Evolutionary conservation across 2,113 vertebrate species (phyloP).

Genomic region (Rhinopithecus roxellana): DNA sequence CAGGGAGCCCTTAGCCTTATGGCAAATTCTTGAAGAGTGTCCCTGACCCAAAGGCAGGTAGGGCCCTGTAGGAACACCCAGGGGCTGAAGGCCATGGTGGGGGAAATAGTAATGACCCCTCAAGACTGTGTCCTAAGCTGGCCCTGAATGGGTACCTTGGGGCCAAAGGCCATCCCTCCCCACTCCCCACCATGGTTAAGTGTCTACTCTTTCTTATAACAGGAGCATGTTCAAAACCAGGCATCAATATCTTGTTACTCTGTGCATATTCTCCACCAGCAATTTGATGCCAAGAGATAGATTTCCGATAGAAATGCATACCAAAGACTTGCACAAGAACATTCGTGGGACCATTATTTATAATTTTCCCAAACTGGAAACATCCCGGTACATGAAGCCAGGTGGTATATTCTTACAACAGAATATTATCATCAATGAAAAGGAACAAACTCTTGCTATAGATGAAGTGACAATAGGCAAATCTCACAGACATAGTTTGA

Average conservation of each 20-base stretch:
- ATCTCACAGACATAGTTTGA: background rate
- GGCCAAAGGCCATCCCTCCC: background rate
- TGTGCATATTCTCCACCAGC: rapidly evolving
- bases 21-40: background rate
- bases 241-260: background rate
- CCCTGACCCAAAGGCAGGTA: background rate
- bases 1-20: background rate
- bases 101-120: background rate
- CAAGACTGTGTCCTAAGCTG: background rate
- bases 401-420: background rate
- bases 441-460: background rate
- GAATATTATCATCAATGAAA: background rate
- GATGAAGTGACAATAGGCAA: background rate
- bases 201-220: background rate
- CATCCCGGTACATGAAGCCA: no score
- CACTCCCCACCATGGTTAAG: background rate
- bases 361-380: background rate
- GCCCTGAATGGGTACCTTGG: background rate
- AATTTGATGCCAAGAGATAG: background rate
- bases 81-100: background rate
- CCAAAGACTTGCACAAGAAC: background rate
- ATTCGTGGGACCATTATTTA: background rate
- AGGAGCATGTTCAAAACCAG: background rate
- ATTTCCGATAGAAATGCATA: background rate
- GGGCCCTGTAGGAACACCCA: background rate